Evolutionary conservation across 2,888 invertebrate genomes (phyloP).

Genomic region (Xestia xanthographa): DNA sequence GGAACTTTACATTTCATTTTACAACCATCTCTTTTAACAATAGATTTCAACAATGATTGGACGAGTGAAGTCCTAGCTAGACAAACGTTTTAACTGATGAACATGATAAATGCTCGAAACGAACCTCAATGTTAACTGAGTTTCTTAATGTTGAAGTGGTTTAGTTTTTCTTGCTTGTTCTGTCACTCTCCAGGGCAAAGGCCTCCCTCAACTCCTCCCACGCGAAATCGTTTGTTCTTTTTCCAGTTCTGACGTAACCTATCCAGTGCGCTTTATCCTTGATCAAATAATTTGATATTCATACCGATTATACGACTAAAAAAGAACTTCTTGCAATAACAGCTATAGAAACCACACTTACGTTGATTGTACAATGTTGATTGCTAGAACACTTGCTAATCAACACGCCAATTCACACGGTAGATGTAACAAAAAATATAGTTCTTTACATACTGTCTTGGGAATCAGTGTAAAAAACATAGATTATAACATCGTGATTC

Average conservation of each 20-base stretch:
- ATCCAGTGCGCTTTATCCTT: neutral
- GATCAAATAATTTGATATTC: neutral
- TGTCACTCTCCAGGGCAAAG: no score
- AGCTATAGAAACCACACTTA: neutral
- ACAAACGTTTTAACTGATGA: neutral
- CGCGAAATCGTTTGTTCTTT: neutral
- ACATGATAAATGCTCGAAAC: neutral
- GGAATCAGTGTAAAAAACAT: slow-evolving; percentile 1
- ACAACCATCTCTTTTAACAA: neutral
- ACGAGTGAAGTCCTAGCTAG: neutral
- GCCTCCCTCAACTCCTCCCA: rapidly evolving
- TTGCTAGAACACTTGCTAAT: slow-evolving; percentile 9
- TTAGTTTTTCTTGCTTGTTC: neutral
- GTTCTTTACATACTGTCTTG: neutral
- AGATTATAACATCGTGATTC: neutral
- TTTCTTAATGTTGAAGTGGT: neutral
- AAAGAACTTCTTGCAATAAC: neutral
- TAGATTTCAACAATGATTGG: neutral
- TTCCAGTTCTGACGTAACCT: neutral
- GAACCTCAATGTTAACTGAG: neutral
- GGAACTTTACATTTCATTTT: neutral
- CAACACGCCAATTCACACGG: slow-evolving; percentile 30
- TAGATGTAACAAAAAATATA: slow-evolving; percentile 22
- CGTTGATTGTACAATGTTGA: neutral
- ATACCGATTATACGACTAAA: neutral